Evolutionary conservation across 2,888 invertebrate species (phyloP).

Genomic region (Augochlorella aurata): DNA sequence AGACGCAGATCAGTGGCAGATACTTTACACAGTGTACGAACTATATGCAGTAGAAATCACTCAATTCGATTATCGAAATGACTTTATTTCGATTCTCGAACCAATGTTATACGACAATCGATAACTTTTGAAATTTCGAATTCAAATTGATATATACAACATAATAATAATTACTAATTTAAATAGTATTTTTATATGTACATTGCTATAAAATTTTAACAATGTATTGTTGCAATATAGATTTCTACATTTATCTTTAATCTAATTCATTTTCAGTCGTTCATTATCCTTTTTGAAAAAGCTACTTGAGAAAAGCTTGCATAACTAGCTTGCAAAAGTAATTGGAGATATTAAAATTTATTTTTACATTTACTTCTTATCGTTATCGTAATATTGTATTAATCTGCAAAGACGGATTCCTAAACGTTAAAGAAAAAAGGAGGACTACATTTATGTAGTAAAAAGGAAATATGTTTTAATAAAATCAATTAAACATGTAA

Average conservation of each 20-base stretch:
- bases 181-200: constrained; percentile 38
- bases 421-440: constrained; percentile 1
- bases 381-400: constrained; percentile 11
- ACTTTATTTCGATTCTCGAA: neutral
- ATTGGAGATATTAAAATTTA: neutral
- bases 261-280: constrained; percentile 2
- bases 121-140: constrained; percentile 8
- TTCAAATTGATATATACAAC: constrained; percentile 27
- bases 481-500: constrained; percentile 23
- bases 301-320: constrained; percentile 9
- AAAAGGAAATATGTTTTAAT: constrained; percentile 32
- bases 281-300: constrained; percentile 22
- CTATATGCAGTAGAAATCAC: neutral
- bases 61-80: constrained; percentile 19
- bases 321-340: neutral
- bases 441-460: constrained; percentile 13
- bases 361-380: neutral
- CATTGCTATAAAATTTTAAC: constrained; percentile 42
- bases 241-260: constrained; percentile 24
- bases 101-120: neutral
- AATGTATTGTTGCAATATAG: constrained; percentile 33
- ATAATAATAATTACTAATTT: constrained; percentile 36
- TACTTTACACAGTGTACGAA: constrained; percentile 2
- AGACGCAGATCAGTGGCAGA: constrained; percentile 9
- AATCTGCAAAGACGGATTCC: constrained; percentile 10